Conservation (phyloP, 2,888 invertebrate species). For the Antitype chi region DNA sequence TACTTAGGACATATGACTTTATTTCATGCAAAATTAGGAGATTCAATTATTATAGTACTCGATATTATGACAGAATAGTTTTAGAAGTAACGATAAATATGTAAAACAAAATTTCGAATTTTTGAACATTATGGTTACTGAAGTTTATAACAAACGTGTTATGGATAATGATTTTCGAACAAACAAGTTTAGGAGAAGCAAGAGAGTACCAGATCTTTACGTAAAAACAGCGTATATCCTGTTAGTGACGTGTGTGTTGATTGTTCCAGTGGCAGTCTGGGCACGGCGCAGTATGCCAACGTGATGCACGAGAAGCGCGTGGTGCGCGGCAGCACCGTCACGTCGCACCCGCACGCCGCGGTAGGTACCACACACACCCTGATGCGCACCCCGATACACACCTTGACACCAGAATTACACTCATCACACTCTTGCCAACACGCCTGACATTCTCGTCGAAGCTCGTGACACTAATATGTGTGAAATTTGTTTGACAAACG, state of each 20-base stretch:
- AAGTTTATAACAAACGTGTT: too few relatives aligned
- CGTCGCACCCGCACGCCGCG: slow-evolving; percentile 85
- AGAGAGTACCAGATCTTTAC: too few relatives aligned
- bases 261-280: slow-evolving; percentile 74
- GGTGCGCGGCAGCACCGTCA: slow-evolving; percentile 95
- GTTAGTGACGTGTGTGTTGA: neutral
- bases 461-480: neutral
- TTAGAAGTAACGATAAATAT: too few relatives aligned
- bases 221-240: neutral
- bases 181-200: too few relatives aligned
- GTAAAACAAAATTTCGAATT: too few relatives aligned
- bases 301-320: slow-evolving; percentile 97
- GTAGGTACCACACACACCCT: slow-evolving; percentile 73
- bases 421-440: neutral
- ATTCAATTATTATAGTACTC: too few relatives aligned
- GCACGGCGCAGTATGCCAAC: slow-evolving; percentile 88
- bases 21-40: too few relatives aligned
- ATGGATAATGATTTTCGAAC: too few relatives aligned
- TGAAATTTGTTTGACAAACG: neutral
- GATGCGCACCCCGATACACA: neutral
- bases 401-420: neutral
- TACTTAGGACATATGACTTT: too few relatives aligned
- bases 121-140: too few relatives aligned
- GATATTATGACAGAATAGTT: too few relatives aligned
- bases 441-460: neutral